Base-by-base conservation (phyloP, 2,113 vertebrate species). In the Nibea albiflora region DNA sequence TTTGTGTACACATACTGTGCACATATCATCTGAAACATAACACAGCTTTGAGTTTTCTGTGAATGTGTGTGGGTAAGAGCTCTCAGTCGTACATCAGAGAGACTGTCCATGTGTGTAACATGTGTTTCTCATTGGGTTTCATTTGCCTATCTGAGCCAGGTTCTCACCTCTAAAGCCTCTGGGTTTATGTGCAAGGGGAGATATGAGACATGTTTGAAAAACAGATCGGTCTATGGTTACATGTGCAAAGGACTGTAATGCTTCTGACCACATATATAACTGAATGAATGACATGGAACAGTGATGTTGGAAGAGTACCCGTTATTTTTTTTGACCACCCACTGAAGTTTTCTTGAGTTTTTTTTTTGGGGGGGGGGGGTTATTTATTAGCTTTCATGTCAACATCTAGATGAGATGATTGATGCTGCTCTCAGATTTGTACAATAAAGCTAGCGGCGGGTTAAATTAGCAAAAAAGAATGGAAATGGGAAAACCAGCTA, bases 11-110 rank as follows among this genome's bases (percentile, higher is more conserved):
- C 28, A 70, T 60, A 61, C n/a, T 31, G 50, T 44, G 39, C 67
- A 87, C 89, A 78, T 22, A 87, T 91, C 90, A 89, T 77, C 17
- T 77, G 86, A 91, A 93, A 92, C 80, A 61, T 61, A 86, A 92
- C 72, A 85, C 80, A 49, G 66, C 76, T 52, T 0, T 22, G 61
- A 71, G 69, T 60, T 64, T 64, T 61, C 46, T 63, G 54, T 11
- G n/a, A 16, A 24, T 50, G 76, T 49, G 73, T 60, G 49, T 69
- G 57, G 60, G 49, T 71, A n/a, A 57, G 58, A 49, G 69, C 28
- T 4, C 73, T 56, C 42, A 6, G 44, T 70, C 14, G 14, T 65
- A 52, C 67, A 66, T 56, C 60, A 46, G 56, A 62, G 79, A 67
- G 75, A 28, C 5, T 42, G 69, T 73, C 69, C 62, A 58, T 86